Evolutionary conservation across 2,888 invertebrate genomes (phyloP).

Genomic region (Boloria euphrosyne): DNA sequence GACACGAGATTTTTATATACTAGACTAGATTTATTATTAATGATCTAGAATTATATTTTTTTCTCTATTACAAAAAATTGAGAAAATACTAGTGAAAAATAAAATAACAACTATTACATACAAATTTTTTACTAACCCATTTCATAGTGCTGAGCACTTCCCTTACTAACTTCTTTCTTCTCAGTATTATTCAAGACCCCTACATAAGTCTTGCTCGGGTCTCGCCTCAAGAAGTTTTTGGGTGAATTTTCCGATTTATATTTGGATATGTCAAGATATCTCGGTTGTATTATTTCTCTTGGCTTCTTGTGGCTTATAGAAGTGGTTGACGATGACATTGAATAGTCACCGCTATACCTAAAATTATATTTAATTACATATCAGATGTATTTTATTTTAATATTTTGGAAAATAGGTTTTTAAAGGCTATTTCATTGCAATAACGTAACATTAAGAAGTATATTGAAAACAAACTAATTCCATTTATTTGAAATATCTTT

Average conservation of each 20-base stretch:
- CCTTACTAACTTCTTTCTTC: conserved; percentile 55
- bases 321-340: conserved; percentile 76
- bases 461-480: neutral
- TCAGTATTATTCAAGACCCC: conserved; percentile 54
- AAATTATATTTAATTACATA: neutral
- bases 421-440: no score
- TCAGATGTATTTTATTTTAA: no score
- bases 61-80: no score
- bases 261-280: conserved; percentile 84
- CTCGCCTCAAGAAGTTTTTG: conserved; percentile 76
- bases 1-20: no score
- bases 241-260: conserved; percentile 80
- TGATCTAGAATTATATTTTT: no score
- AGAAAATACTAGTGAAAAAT: no score
- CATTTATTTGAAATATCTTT: no score
- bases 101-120: no score
- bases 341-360: conserved; percentile 78
- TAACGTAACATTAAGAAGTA: no score
- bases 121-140: conserved; percentile 60
- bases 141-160: conserved; percentile 70
- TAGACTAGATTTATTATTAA: no score
- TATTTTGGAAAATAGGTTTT: no score
- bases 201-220: conserved; percentile 81
- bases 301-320: conserved; percentile 60
- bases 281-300: conserved; percentile 58